These are phyloP conservation scores for Oreochromis aureus DNA, from an alignment of 2,113 vertebrate genomes.

Conservation along the genomic window DNA sequence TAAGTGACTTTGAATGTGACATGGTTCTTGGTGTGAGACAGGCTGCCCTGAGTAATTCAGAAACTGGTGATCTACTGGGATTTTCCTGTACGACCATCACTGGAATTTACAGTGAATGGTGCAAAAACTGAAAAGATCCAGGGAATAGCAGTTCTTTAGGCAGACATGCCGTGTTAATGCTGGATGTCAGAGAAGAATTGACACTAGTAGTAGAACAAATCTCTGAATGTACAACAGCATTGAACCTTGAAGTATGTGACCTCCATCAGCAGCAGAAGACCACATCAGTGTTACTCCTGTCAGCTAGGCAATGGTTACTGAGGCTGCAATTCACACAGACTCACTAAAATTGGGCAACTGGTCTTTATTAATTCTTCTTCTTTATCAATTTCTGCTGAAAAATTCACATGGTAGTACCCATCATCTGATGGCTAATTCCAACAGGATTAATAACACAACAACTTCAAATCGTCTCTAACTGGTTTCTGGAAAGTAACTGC, in stretches of 20 bases:
- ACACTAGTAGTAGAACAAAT: not conserved
- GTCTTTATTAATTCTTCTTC: not conserved
- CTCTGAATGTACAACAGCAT: not conserved
- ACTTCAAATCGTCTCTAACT: not conserved
- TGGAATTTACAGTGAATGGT: not conserved
- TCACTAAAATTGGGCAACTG: not conserved
- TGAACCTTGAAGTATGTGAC: not conserved
- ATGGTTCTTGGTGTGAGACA: not conserved
- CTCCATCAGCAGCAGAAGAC: not conserved
- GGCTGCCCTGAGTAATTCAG: not conserved
- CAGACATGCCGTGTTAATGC: too few species aligned
- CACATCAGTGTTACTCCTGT: not conserved
- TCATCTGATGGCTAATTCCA: not conserved
- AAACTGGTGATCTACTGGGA: not conserved
- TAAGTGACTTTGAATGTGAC: not conserved
- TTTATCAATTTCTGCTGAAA: not conserved
- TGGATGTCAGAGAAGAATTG: too few species aligned
- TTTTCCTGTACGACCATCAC: fast-evolving
- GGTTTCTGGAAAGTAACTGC: not conserved
- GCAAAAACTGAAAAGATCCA: not conserved
- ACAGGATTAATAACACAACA: not conserved
- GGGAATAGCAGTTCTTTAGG: too few species aligned
- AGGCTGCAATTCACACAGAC: not conserved
- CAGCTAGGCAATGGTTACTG: not conserved
- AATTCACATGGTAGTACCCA: not conserved